These are phyloP conservation scores for Euplagia quadripunctaria DNA, from an alignment of 2,888 invertebrate genomes.

Conservation along the genomic window DNA sequence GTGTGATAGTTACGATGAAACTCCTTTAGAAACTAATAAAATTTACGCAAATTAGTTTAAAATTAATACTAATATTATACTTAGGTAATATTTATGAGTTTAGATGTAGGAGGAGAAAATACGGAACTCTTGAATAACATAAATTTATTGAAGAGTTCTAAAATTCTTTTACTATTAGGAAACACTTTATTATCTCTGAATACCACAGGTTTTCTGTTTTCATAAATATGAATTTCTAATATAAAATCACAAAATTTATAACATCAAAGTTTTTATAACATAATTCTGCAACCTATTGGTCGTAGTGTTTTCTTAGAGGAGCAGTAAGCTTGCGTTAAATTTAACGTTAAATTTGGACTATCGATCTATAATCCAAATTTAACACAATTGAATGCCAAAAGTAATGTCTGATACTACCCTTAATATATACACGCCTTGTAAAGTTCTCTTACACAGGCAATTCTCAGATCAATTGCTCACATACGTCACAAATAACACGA, in stretches of 20 bases:
- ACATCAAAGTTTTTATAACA: too few species aligned
- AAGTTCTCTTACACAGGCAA: slow-evolving; percentile 33
- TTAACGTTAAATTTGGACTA: too few species aligned
- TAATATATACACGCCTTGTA: slow-evolving; percentile 14
- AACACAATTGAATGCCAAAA: background rate
- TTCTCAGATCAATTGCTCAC: slow-evolving; percentile 24
- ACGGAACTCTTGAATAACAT: background rate
- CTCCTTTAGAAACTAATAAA: background rate
- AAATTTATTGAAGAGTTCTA: background rate
- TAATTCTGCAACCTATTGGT: too few species aligned
- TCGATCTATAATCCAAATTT: background rate
- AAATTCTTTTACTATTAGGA: background rate
- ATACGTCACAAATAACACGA: slow-evolving; percentile 11
- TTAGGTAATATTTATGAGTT: background rate
- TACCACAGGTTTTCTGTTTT: too few species aligned
- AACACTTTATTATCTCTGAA: background rate
- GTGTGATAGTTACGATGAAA: background rate
- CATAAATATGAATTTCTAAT: too few species aligned
- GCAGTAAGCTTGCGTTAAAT: too few species aligned
- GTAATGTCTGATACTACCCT: slow-evolving; percentile 3
- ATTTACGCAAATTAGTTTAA: background rate
- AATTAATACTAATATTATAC: background rate
- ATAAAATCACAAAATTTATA: too few species aligned
- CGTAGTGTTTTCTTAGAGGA: too few species aligned
- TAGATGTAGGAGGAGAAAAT: background rate